phyloP scores from a whole-genome alignment of 2,113 vertebrate genomes.

The Okapia johnstoni region DNA sequence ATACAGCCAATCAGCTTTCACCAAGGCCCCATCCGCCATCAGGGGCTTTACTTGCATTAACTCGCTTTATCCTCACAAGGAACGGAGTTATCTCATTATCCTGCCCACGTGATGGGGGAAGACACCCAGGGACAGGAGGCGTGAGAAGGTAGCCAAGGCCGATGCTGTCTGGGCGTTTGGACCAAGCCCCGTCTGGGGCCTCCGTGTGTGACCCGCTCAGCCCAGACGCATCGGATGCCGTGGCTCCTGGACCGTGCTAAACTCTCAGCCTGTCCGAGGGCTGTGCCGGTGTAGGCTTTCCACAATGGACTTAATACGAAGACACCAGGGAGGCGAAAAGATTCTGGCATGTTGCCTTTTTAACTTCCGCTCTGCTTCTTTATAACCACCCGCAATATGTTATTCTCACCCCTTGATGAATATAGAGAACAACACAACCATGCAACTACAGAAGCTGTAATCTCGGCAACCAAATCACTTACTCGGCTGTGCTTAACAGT shows the following conservation, averaged over 20 bases:
- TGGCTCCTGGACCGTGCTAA: rapidly evolving
- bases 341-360: constrained; percentile 1
- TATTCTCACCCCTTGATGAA: background rate
- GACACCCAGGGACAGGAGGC: background rate
- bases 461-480: background rate
- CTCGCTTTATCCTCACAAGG: background rate
- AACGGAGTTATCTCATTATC: background rate
- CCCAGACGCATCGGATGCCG: background rate
- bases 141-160: background rate
- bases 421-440: background rate
- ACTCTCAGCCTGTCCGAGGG: background rate
- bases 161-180: background rate
- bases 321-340: background rate
- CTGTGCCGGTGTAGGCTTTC: background rate
- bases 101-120: background rate
- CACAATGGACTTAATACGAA: background rate
- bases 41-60: background rate
- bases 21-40: background rate
- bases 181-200: background rate
- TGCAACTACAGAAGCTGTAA: background rate
- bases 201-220: background rate
- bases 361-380: constrained; percentile 6
- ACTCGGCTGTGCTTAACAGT: constrained; percentile 12
- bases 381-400: background rate
- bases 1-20: background rate